phyloP scores from a whole-genome alignment of 2,113 vertebrate species.

The Actenoides lindsayi region DNA sequence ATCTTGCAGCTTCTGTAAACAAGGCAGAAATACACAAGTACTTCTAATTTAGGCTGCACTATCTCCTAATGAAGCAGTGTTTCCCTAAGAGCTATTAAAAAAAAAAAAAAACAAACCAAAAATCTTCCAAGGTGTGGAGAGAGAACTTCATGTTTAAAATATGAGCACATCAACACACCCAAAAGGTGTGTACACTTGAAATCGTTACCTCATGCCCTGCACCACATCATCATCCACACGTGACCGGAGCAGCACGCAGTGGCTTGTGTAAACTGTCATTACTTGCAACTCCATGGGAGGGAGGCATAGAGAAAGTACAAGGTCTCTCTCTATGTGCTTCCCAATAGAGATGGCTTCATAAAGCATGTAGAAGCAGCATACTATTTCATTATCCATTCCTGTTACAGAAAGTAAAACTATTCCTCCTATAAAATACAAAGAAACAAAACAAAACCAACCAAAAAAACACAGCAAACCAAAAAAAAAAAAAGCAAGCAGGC shows the following conservation, averaged over 20 bases:
- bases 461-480: too few relatives aligned
- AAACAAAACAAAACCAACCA: neutral
- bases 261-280: neutral
- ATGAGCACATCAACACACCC: constrained; percentile 52
- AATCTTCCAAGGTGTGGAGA: neutral
- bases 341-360: neutral
- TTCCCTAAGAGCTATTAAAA: constrained; percentile 8
- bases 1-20: neutral
- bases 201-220: constrained; percentile 11
- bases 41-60: neutral
- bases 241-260: neutral
- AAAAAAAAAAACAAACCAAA: neutral
- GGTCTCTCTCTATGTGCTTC: neutral
- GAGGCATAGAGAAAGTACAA: neutral
- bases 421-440: neutral
- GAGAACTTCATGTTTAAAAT: neutral
- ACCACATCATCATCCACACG: neutral
- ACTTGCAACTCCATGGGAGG: neutral
- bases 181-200: constrained; percentile 5
- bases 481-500: too few relatives aligned
- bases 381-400: neutral
- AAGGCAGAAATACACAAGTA: neutral
- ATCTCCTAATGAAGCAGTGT: neutral
- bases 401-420: neutral
- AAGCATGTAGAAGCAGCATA: neutral